phyloP scores from a whole-genome alignment of 1,140 invertebrate genomes.

The Drosophila mayri region DNA sequence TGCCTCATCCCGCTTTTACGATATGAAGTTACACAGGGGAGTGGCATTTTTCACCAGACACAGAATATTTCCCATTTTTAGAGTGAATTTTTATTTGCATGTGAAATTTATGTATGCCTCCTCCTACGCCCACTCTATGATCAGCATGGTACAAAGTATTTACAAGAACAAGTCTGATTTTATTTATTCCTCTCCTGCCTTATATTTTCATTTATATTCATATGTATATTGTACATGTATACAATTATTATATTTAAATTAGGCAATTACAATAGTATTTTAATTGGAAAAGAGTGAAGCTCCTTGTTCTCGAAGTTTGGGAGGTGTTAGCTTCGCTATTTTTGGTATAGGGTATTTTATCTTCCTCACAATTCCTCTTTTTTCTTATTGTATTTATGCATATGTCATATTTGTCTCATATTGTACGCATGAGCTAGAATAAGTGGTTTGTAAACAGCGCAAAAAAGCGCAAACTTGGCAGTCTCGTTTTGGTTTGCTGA shows the following conservation, averaged over 20 bases:
- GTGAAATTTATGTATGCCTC: not conserved
- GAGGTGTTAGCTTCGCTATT: not conserved
- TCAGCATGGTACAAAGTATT: not conserved
- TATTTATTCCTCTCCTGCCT: constrained; percentile 1
- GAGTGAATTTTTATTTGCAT: constrained; percentile 30
- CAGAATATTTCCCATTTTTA: constrained; percentile 7
- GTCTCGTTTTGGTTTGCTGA: constrained; percentile 71
- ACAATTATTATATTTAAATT: not conserved
- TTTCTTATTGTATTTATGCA: constrained; percentile 8
- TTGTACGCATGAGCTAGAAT: constrained; percentile 55
- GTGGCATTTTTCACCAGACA: constrained; percentile 6
- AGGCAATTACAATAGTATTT: too few species aligned
- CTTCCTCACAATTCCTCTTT: not conserved
- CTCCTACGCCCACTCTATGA: not conserved
- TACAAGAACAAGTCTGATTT: not conserved
- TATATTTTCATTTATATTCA: not conserved
- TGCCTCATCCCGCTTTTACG: constrained; percentile 47
- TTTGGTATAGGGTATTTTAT: not conserved
- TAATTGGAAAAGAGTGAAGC: too few species aligned
- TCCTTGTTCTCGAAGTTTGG: not conserved
- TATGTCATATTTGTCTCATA: constrained; percentile 56
- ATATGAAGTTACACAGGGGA: constrained; percentile 26
- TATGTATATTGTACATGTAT: not conserved
- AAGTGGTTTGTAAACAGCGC: constrained; percentile 24
- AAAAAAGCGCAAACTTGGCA: constrained; percentile 62